Evolutionary conservation across 2,113 vertebrate species (phyloP), one percentile per base, ranked within the genome.

Genomic region (Eulemur rufifrons): DNA sequence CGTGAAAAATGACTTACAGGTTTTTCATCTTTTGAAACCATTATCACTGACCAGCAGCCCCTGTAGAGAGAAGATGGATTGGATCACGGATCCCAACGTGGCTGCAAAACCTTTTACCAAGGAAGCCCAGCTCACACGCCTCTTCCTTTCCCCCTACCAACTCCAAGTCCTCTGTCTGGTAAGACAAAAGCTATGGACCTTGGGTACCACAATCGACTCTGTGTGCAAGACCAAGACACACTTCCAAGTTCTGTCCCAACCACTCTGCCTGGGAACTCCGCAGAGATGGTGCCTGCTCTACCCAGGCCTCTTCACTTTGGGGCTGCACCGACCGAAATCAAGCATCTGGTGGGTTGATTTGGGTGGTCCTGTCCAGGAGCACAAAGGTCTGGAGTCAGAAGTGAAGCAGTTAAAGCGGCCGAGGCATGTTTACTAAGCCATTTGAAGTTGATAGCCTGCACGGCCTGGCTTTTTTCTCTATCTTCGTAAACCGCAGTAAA

Each of bases 381-480:
- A 86, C n/a, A 80, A 94, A 96, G 93, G 97, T 97, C 97, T 92
- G 45, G 93, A 98, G 97, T 97, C 98, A 99, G 99, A 98, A 98
- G 94, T 89, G 98, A 99, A 99, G 99, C 98, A 98, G 99, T 99
- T 99, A 99, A 99, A 99, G 98, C 94, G 98, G 97, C 98, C 96
- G 94, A 98, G 98, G 98, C 98, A 92, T 99, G 99, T 99, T 99
- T 99, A 99, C 99, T 99, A 98, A 99, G 99, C 99, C 98, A 98
- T 99, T 98, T 98, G 99, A 99, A 99, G 99, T 99, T 99, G 98
- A 99, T 99, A 98, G 98, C 98, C 98, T 97, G 91, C 98, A 98
- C 86, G 97, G 97, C 96, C 98, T 92, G 91, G 97, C 98, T 98
- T 98, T 98, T 97, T 98, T 98, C 99, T 99, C 99, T 98, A 99